phyloP scores from a whole-genome alignment of 2,797 vertebrate species.

The Sebastiscus tertius region DNA sequence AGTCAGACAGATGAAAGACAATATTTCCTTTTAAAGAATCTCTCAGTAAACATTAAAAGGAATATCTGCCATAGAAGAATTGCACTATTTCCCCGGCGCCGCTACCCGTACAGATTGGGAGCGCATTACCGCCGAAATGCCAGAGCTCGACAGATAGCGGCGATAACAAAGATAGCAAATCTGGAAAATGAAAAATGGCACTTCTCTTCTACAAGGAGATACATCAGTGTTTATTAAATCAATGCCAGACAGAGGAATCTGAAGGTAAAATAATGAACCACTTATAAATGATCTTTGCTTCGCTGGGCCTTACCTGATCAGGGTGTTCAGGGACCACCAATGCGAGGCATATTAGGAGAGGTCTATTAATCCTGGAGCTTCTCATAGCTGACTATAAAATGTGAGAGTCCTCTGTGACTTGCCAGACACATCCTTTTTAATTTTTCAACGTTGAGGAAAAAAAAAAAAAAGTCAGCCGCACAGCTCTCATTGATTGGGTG shows the following conservation, averaged over 20 bases:
- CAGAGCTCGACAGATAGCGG: conserved; percentile 77
- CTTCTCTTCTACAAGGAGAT: conserved; percentile 88
- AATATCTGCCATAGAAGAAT: conserved; percentile 68
- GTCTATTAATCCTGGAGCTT: conserved; percentile 84
- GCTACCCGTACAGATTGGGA: conserved; percentile 64
- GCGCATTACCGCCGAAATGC: conserved; percentile 73
- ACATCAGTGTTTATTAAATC: conserved; percentile 95
- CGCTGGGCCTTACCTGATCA: conserved; percentile 85
- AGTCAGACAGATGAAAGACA: conserved; percentile 63
- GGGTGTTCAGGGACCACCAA: conserved; percentile 82
- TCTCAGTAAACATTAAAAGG: conserved; percentile 71
- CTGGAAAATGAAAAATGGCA: conserved; percentile 85
- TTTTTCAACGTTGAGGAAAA: conserved; percentile 72
- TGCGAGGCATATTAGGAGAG: conserved; percentile 82
- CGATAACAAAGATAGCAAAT: conserved; percentile 83
- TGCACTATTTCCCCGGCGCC: conserved; percentile 38
- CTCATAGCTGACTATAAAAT: conserved; percentile 84
- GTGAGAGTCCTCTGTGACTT: conserved; percentile 83
- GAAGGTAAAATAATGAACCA: conserved; percentile 95
- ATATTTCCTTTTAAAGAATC: conserved; percentile 66
- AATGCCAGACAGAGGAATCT: conserved; percentile 89
- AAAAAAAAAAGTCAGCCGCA: conserved; percentile 49
- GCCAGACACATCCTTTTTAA: conserved; percentile 83
- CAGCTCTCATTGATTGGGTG: conserved; percentile 82
- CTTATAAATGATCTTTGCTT: conserved; percentile 94